A percentile compares a stretch with the other conserved stretches of the same genome.
phyloP scores from a whole-genome alignment of 2,113 vertebrate species.

The Orientallactaga bullata region DNA sequence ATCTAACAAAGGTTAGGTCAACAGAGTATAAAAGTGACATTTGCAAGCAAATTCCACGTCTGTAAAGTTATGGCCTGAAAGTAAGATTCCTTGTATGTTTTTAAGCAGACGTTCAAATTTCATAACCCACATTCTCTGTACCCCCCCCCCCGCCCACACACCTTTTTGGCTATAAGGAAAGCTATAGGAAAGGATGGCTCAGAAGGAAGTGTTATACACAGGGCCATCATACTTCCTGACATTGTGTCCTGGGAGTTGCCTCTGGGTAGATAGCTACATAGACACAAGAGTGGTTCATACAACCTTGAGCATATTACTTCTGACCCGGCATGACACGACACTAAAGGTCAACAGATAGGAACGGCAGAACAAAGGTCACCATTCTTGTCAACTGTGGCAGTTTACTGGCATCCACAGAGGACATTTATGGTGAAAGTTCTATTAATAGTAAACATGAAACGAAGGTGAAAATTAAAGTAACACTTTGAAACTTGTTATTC shows the following conservation, averaged over 20 bases:
- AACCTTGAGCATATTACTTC: conserved; percentile 54
- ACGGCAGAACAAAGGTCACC: neutral
- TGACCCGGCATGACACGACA: conserved; percentile 41
- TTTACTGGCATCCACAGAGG: neutral
- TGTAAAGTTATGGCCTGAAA: conserved; percentile 27
- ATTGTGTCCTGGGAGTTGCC: conserved; percentile 41
- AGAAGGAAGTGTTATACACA: conserved; percentile 33
- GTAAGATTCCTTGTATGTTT: neutral
- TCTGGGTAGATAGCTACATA: conserved; percentile 31
- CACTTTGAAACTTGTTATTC: neutral
- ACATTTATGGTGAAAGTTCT: neutral
- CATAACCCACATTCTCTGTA: conserved; percentile 11
- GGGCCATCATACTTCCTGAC: conserved; percentile 60
- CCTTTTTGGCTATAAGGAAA: conserved; percentile 41
- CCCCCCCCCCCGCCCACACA: neutral
- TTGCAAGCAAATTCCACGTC: conserved; percentile 54
- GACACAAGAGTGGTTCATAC: conserved; percentile 24
- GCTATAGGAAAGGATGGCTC: neutral
- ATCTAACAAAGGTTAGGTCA: conserved; percentile 56
- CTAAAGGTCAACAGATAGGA: neutral
- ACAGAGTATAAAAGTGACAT: conserved; percentile 39
- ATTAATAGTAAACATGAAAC: neutral
- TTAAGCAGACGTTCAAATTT: conserved; percentile 60
- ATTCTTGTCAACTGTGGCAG: neutral
- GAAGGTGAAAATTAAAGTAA: conserved; percentile 35